A percentile compares a stretch with the other conserved stretches of the same genome.
Evolutionary conservation across 1,140 invertebrate species (phyloP).

Genomic region (Maniola jurtina): DNA sequence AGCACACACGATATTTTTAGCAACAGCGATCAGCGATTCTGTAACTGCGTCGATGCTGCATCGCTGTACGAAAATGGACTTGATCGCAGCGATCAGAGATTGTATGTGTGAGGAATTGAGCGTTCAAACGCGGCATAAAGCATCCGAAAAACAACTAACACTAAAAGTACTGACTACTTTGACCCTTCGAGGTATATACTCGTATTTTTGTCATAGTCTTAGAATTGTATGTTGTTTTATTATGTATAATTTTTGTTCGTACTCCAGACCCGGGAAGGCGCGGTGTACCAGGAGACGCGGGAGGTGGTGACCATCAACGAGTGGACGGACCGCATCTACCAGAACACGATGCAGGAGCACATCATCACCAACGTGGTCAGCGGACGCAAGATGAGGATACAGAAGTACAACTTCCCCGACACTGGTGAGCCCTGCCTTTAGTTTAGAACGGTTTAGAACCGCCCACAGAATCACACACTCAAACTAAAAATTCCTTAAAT

Average conservation of each 20-base stretch:
- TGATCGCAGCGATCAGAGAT: no score
- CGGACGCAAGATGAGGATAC: constrained; percentile 93
- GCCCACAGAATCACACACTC: no score
- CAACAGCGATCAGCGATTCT: no score
- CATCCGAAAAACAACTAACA: background rate
- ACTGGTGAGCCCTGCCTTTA: constrained; percentile 85
- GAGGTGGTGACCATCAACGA: constrained; percentile 93
- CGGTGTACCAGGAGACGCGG: constrained; percentile 91
- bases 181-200: background rate
- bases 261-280: constrained; percentile 87
- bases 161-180: background rate
- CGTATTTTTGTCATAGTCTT: background rate
- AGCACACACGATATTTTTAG: no score
- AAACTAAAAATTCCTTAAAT: no score
- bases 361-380: constrained; percentile 96
- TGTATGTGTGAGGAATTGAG: no score
- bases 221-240: no score
- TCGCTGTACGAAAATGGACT: no score
- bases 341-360: constrained; percentile 94
- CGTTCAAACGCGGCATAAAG: no score
- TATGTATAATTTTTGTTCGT: constrained; percentile 1
- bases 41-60: no score
- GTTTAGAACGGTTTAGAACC: no score
- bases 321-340: constrained; percentile 96
- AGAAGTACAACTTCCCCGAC: constrained; percentile 96